These are phyloP conservation scores for Pygmarrhopalites habei DNA, from an alignment of 1,140 invertebrate species.

Conservation along the genomic window DNA sequence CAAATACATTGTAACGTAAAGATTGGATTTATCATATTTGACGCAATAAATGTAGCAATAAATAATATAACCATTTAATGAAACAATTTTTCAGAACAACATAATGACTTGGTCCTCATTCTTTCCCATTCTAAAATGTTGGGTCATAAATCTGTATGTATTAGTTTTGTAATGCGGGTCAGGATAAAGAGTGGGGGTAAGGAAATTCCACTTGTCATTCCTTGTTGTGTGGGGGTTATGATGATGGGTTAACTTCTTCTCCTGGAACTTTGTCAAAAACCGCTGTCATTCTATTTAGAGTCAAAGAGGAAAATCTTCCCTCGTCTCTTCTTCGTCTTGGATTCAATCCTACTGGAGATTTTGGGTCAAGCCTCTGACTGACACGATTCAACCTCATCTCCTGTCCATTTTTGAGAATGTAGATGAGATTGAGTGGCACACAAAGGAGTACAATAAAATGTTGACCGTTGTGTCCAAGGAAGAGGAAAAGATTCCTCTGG, in stretches of 20 bases:
- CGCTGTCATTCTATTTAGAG: slow-evolving; percentile 65
- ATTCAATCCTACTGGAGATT: slow-evolving; percentile 90
- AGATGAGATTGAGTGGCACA: slow-evolving; percentile 84
- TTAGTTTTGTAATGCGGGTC: too few relatives aligned
- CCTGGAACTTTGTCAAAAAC: slow-evolving; percentile 42
- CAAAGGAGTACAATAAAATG: slow-evolving; percentile 93
- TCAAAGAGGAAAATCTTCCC: slow-evolving; percentile 16
- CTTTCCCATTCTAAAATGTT: too few relatives aligned
- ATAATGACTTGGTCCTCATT: too few relatives aligned
- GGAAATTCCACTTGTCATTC: background rate
- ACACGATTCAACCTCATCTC: slow-evolving; percentile 89
- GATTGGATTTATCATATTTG: too few relatives aligned
- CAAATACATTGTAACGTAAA: too few relatives aligned
- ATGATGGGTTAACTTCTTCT: background rate
- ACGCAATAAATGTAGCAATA: too few relatives aligned
- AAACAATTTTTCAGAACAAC: too few relatives aligned
- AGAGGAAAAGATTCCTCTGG: slow-evolving; percentile 77
- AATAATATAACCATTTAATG: too few relatives aligned
- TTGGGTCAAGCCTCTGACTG: slow-evolving; percentile 94
- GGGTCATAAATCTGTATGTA: too few relatives aligned
- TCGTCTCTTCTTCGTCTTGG: slow-evolving; percentile 90
- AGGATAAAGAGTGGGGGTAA: background rate
- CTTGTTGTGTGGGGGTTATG: background rate
- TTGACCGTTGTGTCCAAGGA: slow-evolving; percentile 85
- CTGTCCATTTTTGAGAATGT: slow-evolving; percentile 95